These are phyloP conservation scores for Oxyruncus cristatus DNA, from an alignment of 2,113 vertebrate species.

Conservation along the genomic window DNA sequence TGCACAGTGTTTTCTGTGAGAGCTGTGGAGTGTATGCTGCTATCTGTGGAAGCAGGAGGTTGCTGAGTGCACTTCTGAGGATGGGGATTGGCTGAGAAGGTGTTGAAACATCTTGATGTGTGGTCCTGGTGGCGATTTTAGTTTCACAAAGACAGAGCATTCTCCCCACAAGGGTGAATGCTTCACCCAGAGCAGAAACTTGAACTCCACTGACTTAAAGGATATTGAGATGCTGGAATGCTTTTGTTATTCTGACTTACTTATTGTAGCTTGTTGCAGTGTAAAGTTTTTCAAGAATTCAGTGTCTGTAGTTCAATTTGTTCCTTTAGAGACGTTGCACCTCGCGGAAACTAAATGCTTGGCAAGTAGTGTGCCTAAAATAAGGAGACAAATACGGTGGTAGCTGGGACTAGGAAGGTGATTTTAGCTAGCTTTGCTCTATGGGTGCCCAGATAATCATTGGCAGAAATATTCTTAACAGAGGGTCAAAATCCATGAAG, in stretches of 20 bases:
- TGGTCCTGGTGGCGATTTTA: background rate
- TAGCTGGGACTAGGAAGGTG: background rate
- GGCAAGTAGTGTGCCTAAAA: background rate
- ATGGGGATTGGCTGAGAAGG: background rate
- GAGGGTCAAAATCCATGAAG: background rate
- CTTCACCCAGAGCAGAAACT: background rate
- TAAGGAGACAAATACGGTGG: background rate
- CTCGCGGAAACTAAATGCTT: background rate
- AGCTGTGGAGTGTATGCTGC: background rate
- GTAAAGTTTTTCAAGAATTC: background rate
- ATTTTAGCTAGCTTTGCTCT: background rate
- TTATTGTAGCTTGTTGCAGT: background rate
- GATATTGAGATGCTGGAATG: background rate
- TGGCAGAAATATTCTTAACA: background rate
- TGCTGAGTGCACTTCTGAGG: background rate
- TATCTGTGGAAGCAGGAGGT: background rate
- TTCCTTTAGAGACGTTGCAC: background rate
- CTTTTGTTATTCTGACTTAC: background rate
- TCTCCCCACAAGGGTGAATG: background rate
- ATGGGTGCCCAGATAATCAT: background rate
- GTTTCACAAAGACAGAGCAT: background rate
- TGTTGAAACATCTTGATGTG: background rate
- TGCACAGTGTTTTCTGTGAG: background rate
- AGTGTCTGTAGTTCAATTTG: background rate
- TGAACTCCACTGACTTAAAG: background rate